These are phyloP conservation scores for Allacma fusca DNA, from an alignment of 2,888 invertebrate species.

Conservation along the genomic window DNA sequence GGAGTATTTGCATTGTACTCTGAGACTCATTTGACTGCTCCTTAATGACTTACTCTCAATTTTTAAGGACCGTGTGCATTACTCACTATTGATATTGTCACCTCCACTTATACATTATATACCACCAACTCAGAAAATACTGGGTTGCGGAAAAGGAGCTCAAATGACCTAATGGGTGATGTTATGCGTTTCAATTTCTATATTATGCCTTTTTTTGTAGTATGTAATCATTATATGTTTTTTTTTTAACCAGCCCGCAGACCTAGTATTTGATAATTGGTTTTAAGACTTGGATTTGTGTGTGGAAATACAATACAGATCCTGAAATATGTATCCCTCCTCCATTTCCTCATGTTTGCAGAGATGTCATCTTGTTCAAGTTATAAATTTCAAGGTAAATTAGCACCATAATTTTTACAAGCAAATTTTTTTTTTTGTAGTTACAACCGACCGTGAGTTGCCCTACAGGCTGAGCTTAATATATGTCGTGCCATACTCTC, in stretches of 20 bases:
- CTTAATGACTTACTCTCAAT: constrained; percentile 11
- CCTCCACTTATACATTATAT: no score
- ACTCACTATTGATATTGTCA: background rate
- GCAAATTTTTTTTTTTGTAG: background rate
- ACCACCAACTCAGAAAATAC: no score
- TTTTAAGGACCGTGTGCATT: background rate
- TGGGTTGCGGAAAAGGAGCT: background rate
- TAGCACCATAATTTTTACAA: constrained; percentile 5
- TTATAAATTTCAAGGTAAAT: constrained; percentile 16
- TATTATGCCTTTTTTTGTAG: no score
- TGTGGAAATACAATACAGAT: no score
- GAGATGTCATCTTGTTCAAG: background rate
- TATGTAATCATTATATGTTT: no score
- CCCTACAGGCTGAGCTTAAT: background rate
- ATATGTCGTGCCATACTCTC: background rate
- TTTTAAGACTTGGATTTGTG: no score
- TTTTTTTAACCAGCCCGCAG: no score
- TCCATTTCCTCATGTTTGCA: background rate
- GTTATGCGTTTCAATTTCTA: no score
- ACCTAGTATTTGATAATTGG: no score
- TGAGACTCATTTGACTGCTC: background rate
- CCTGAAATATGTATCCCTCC: no score
- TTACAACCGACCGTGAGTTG: background rate
- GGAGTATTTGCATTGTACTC: constrained; percentile 1
- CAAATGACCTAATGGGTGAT: no score